Evolutionary conservation across 23 tunicate species (phyloP), one percentile per base, ranked within the genome.

Genomic region (Oikopleura dioica): DNA sequence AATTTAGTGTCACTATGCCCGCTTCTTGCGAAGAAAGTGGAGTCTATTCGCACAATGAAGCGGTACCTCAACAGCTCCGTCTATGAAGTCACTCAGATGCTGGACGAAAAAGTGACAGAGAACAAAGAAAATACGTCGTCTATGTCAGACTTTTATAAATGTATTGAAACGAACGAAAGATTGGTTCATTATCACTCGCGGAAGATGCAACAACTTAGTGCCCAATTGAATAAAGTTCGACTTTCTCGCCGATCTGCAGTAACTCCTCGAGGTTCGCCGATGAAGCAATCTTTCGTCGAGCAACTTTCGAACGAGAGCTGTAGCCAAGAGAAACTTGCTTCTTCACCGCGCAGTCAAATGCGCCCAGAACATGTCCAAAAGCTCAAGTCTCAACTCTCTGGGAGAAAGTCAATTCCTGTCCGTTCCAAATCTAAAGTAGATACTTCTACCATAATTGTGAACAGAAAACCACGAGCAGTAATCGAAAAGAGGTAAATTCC

Each of bases 311-410:
- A 44, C 21, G 30, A 23, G 30, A 28, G 5, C 16, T 4, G 26
- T 5, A 23, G 33, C 4, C 32, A 2, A 16, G 72, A 63, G 26
- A 63, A 24, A 16, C 33, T 28, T 23, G 33, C 33, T 63, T 21
- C 2, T 24, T 63, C 72, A 31, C 72, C 72, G 2, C 33, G 33
- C 16, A 63, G 72, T 28, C 30, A 23, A 63, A 16, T 63, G 30
- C 72, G 72, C 30, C 72, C 72, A 23, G 72, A 24, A 63, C 72
- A 63, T 63, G 72, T 63, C 26, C 30, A 63, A 63, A 63, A 63
- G 26, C 33, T 63, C 32, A 63, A 63, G 26, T 12, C 16, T 12
- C 72, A 63, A 28, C 26, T 63, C 4, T 63, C 72, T 2, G 72
- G 33, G 30, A 23, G 72, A 28, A 63, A 63, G 26, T 21, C 72